Base-by-base conservation (phyloP, 2,888 invertebrate species). In the Acanthopleura granulata region DNA sequence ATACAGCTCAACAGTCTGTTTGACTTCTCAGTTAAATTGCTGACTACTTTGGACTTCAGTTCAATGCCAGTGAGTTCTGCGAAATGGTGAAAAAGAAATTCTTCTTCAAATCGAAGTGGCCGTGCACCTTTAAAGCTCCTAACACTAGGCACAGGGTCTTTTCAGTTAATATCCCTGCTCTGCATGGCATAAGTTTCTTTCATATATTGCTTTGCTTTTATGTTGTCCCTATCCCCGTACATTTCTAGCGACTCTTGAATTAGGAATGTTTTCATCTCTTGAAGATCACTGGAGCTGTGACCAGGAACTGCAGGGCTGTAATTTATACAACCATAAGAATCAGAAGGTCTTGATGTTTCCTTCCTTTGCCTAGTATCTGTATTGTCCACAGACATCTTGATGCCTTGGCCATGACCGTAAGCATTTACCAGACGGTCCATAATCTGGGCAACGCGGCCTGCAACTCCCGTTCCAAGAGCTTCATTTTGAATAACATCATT, bases 31-130 rank as follows among this genome's bases (percentile, higher is more conserved):
- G 27, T 27, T 25, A 66, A 66, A 1, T 22, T 27, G 25, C 25
- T 27, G 22, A 22, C 29, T 15, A 66, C 1, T 66, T 40, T 71
- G 18, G 71, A 18, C n/a, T 71, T 71, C 22, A 49, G 15, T 14
- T 71, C 71, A 22, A 71, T 71, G 16, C 71, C 71, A 49, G 50
- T 71, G 15, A 71, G 27, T 49, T 71, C 49, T 22, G 4, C 14
- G 49, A 40, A 71, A 71, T 71, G 40, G 25, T 49, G 9, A 40
- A 71, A 4, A 18, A 71, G 18, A 27, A 18, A n/a, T 16, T 49
- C 50, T 71, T 49, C 49, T 18, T 49, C 50, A 71, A 71, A 71
- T 22, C 6, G 71, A 1, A 71, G 71, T 40, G 71, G 71, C 71
- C 71, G 49, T 71, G 1, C 71, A 22, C 1, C n/a, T 71, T 49